Evolutionary conservation across 2,888 invertebrate genomes (phyloP).

Genomic region (Diarsia mendica): DNA sequence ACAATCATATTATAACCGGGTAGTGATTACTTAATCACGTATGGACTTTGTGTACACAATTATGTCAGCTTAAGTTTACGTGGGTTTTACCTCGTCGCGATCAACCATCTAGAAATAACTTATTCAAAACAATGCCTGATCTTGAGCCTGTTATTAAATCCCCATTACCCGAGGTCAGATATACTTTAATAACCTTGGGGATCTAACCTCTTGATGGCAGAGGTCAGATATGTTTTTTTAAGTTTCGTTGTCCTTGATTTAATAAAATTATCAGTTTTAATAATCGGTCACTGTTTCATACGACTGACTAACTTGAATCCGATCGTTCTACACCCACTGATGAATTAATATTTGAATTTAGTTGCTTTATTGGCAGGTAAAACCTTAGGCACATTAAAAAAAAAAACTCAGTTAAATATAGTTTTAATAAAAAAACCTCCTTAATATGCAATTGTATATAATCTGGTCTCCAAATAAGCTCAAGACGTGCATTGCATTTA

Average conservation of each 20-base stretch:
- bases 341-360: neutral
- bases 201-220: too few species aligned
- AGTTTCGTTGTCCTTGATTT: neutral
- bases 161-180: neutral
- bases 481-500: neutral
- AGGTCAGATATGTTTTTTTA: neutral
- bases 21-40: neutral
- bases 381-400: too few species aligned
- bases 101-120: neutral
- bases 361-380: too few species aligned
- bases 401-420: neutral
- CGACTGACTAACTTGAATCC: neutral
- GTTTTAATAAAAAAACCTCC: too few species aligned
- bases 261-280: too few species aligned
- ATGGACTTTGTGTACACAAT: neutral
- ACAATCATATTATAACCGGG: neutral
- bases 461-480: neutral
- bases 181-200: too few species aligned
- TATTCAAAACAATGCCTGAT: neutral
- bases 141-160: slow-evolving; percentile 5
- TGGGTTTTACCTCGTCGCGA: neutral
- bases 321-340: neutral
- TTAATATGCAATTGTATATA: neutral
- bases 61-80: neutral
- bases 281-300: neutral